Percentiles rank a stretch among this genome's conserved stretches.
These are phyloP conservation scores for Torymus auratus DNA, from an alignment of 2,888 invertebrate genomes.

Conservation along the genomic window DNA sequence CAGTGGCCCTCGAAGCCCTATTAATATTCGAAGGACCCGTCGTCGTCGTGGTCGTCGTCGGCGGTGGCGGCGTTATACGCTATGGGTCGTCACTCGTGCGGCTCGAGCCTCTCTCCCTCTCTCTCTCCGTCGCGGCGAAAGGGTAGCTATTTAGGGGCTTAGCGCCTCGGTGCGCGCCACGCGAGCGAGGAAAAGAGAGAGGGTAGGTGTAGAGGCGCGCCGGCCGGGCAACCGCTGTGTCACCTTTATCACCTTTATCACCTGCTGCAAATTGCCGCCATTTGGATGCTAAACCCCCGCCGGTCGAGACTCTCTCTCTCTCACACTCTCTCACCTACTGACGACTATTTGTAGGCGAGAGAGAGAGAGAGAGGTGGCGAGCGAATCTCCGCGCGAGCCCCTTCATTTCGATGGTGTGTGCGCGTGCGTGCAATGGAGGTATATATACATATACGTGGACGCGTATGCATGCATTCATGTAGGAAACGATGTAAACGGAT, in stretches of 20 bases:
- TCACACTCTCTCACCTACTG: conserved; percentile 65
- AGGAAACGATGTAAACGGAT: conserved; percentile 70
- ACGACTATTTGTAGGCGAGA: conserved; percentile 71
- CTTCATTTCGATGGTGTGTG: conserved; percentile 44
- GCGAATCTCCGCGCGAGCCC: conserved; percentile 55
- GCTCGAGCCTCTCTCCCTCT: not conserved
- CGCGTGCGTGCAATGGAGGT: not conserved
- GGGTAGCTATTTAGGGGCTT: conserved; percentile 75
- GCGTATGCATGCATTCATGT: conserved; percentile 61
- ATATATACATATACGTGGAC: conserved; percentile 35
- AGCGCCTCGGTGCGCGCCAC: conserved; percentile 64
- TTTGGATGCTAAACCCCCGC: conserved; percentile 74
- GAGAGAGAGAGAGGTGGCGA: conserved; percentile 47
- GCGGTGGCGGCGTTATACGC: no score
- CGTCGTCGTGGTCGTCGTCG: no score
- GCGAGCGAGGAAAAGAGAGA: conserved; percentile 52
- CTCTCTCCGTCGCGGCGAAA: conserved; percentile 49
- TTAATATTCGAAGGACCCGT: conserved; percentile 40
- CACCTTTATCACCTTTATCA: conserved; percentile 77
- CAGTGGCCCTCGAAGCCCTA: not conserved
- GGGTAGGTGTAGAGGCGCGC: not conserved
- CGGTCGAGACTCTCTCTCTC: conserved; percentile 53
- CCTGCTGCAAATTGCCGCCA: conserved; percentile 76
- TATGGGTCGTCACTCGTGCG: no score
- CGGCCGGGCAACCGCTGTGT: conserved; percentile 70